Evolutionary conservation across 2,888 invertebrate species (phyloP).

Genomic region (Neelides folsomi): DNA sequence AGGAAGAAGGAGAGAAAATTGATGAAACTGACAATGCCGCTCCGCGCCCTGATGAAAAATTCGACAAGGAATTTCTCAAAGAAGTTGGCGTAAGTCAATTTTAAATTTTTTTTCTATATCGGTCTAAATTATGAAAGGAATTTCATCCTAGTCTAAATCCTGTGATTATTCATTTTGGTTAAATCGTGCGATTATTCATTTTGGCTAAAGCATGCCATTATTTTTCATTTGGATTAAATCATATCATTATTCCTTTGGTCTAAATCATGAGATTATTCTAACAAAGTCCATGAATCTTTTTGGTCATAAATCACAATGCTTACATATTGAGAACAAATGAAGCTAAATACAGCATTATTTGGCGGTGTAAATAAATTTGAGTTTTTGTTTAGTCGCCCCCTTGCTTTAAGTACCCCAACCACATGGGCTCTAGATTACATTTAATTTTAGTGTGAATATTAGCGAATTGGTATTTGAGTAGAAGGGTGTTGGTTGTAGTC

Average conservation of each 20-base stretch:
- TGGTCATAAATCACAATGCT: no score
- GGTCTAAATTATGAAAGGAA: slow-evolving; percentile 1
- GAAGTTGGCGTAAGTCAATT: slow-evolving; percentile 41
- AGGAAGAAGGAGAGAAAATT: slow-evolving; percentile 36
- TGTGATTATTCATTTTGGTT: slow-evolving; percentile 1
- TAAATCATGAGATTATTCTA: no score
- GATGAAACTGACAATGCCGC: slow-evolving; percentile 39
- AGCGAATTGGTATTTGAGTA: background rate
- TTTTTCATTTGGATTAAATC: no score
- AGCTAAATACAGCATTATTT: no score
- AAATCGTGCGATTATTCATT: no score
- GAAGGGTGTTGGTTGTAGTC: slow-evolving; percentile 3
- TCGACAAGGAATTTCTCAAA: slow-evolving; percentile 52
- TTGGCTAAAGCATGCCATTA: background rate
- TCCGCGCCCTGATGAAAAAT: slow-evolving; percentile 33
- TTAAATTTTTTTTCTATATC: background rate
- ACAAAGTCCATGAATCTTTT: no score
- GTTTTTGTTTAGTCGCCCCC: no score
- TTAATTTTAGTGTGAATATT: background rate
- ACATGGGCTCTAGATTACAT: no score
- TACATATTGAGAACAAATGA: no score
- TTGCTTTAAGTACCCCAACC: no score
- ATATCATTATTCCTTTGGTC: no score
- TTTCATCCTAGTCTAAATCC: background rate
- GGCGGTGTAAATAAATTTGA: no score